These are phyloP conservation scores for Girardia tigrina DNA, from an alignment of 2,888 invertebrate genomes.

Conservation along the genomic window DNA sequence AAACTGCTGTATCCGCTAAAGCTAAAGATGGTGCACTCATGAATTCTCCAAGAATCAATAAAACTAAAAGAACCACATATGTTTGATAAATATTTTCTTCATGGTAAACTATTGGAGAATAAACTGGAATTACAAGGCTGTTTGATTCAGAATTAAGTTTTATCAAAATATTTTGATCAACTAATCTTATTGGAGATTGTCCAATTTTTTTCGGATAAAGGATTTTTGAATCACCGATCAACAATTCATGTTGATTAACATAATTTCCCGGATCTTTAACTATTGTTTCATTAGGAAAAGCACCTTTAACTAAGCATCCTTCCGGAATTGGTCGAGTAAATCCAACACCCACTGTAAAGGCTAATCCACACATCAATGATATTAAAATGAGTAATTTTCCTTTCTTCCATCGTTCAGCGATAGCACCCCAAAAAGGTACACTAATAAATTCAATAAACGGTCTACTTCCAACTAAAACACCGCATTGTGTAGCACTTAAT, in stretches of 20 bases:
- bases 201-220: constrained; percentile 36
- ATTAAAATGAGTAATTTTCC: constrained; percentile 65
- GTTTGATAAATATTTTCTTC: constrained; percentile 76
- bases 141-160: constrained; percentile 40
- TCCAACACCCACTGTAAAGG: constrained; percentile 84
- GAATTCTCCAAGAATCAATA: constrained; percentile 90
- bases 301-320: constrained; percentile 60
- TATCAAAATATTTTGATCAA: constrained; percentile 40
- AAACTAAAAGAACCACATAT: constrained; percentile 76
- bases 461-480: constrained; percentile 68
- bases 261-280: neutral
- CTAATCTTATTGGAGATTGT: constrained; percentile 40
- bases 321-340: constrained; percentile 85
- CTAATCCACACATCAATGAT: constrained; percentile 81
- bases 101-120: constrained; percentile 79
- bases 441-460: constrained; percentile 92
- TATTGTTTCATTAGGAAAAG: constrained; percentile 51
- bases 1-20: constrained; percentile 60
- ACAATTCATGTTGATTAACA: constrained; percentile 24
- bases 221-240: constrained; percentile 25
- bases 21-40: constrained; percentile 87
- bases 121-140: constrained; percentile 60
- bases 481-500: constrained; percentile 90
- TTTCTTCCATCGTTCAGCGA: constrained; percentile 64
- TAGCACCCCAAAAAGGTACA: constrained; percentile 90